Percentiles rank a stretch among this genome's conserved stretches.
Conservation (phyloP, 2,113 vertebrate species). For the Xiphorhynchus elegans region DNA sequence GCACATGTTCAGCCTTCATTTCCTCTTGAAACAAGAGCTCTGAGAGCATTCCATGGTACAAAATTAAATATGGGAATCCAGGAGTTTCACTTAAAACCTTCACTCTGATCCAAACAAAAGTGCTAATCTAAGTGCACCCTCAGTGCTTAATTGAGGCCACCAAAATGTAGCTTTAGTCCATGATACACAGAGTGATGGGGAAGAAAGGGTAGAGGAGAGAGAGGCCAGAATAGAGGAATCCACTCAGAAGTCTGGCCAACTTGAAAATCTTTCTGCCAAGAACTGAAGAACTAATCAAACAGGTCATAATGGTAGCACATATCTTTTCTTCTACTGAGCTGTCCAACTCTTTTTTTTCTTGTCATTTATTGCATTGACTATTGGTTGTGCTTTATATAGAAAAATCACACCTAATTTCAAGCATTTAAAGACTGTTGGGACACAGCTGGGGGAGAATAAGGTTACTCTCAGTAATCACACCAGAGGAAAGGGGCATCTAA, state of each 20-base stretch:
- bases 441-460: not conserved
- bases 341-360: not conserved
- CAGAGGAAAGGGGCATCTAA: not conserved
- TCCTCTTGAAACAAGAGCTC: not conserved
- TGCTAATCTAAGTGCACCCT: not conserved
- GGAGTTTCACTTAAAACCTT: not conserved
- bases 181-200: not conserved
- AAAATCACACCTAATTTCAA: not conserved
- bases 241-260: not conserved
- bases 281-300: constrained; percentile 9
- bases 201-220: not conserved
- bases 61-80: not conserved
- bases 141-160: not conserved
- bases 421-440: not conserved
- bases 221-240: not conserved
- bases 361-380: not conserved
- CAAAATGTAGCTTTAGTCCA: not conserved
- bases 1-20: not conserved
- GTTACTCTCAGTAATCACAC: not conserved
- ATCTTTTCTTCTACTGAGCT: not conserved
- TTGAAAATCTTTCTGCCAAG: not conserved
- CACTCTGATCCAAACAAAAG: not conserved
- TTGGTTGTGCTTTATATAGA: not conserved
- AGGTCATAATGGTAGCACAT: not conserved
- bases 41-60: not conserved